Evolutionary conservation across 2,113 vertebrate genomes (phyloP).

Genomic region (Daphoenositta chrysoptera): DNA sequence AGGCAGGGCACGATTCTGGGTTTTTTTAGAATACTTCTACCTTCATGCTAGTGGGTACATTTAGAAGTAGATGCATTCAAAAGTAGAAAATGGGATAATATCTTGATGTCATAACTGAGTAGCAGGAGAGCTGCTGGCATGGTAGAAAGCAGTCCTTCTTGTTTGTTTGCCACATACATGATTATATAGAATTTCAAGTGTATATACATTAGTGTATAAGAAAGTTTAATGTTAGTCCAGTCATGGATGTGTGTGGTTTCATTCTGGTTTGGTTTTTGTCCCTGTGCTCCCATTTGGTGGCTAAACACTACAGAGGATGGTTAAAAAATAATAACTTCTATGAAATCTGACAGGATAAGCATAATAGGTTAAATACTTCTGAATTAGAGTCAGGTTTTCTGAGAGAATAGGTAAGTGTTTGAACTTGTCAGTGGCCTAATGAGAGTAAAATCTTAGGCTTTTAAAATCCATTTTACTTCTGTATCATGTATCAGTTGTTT

Average conservation of each 20-base stretch:
- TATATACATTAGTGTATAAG: not conserved
- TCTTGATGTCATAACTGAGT: not conserved
- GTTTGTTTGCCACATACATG: not conserved
- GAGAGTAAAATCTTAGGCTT: not conserved
- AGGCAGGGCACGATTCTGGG: not conserved
- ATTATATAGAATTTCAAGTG: not conserved
- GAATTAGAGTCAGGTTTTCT: not conserved
- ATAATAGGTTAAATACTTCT: not conserved
- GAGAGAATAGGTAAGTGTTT: not conserved
- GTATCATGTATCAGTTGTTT: not conserved
- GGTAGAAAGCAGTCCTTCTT: not conserved
- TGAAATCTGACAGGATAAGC: not conserved
- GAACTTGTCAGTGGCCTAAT: not conserved
- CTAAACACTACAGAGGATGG: not conserved
- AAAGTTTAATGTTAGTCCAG: not conserved
- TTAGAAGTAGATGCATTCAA: not conserved
- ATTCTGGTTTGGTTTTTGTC: not conserved
- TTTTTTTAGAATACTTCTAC: not conserved
- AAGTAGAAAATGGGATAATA: not conserved
- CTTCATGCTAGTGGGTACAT: not conserved
- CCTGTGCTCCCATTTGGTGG: not conserved
- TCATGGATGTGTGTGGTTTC: not conserved
- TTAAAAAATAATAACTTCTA: not conserved
- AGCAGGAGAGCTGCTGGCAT: not conserved
- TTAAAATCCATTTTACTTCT: not conserved